phyloP scores from a whole-genome alignment of 2,888 invertebrate genomes.

The Caradrina kadenii region DNA sequence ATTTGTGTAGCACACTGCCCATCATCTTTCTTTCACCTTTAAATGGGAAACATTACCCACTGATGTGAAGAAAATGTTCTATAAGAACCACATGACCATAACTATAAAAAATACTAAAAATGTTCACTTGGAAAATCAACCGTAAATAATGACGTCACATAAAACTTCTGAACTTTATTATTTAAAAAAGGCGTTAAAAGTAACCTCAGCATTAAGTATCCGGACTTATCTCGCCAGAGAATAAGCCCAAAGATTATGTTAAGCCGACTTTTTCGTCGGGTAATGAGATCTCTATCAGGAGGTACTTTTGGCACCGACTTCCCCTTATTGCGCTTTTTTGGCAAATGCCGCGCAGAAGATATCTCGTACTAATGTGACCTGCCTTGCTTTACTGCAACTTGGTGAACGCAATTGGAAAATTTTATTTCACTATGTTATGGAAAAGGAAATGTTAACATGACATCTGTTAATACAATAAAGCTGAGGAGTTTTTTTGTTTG shows the following conservation, averaged over 20 bases:
- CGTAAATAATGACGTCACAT: constrained; percentile 35
- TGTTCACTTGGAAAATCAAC: neutral
- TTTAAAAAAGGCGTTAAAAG: constrained; percentile 52
- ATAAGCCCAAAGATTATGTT: constrained; percentile 52
- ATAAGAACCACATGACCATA: neutral
- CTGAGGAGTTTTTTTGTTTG: no score
- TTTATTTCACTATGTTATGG: neutral
- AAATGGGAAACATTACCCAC: no score
- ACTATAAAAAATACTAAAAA: neutral
- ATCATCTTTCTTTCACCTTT: no score
- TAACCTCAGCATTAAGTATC: constrained; percentile 30
- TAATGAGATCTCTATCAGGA: constrained; percentile 58
- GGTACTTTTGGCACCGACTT: constrained; percentile 45
- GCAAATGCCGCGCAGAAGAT: constrained; percentile 40
- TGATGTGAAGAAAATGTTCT: no score
- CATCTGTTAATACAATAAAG: no score
- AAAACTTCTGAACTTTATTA: constrained; percentile 30
- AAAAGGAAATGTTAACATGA: neutral
- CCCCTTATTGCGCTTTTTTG: constrained; percentile 60
- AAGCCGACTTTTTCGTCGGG: constrained; percentile 51
- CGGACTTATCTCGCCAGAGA: constrained; percentile 41
- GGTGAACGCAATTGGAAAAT: constrained; percentile 14
- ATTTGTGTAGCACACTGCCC: no score
- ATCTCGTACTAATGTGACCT: constrained; percentile 49
- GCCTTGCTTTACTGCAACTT: constrained; percentile 29